These are phyloP conservation scores for Alouatta palliata DNA, from an alignment of 2,113 vertebrate genomes.

Conservation along the genomic window DNA sequence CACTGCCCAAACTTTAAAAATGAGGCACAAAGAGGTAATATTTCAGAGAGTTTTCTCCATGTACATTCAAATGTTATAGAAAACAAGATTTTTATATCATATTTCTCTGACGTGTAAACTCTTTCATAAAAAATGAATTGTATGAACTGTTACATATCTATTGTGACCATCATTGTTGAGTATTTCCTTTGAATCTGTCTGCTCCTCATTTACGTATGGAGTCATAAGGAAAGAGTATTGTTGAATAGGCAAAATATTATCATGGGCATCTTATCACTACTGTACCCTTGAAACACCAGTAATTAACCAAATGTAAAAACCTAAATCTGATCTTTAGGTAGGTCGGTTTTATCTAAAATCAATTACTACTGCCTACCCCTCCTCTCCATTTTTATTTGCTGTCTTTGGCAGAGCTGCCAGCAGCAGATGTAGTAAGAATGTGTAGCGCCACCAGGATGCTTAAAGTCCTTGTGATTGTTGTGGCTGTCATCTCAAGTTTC, in stretches of 20 bases:
- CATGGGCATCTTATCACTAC: neutral
- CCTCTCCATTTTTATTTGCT: neutral
- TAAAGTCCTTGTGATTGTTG: constrained; percentile 34
- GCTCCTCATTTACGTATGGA: neutral
- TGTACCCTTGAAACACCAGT: neutral
- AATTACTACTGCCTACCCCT: neutral
- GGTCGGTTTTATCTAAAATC: neutral
- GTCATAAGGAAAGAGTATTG: neutral
- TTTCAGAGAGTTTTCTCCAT: constrained; percentile 45
- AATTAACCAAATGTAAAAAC: neutral
- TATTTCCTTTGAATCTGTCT: neutral
- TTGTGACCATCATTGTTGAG: neutral
- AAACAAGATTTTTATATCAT: constrained; percentile 39
- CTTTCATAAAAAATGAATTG: neutral
- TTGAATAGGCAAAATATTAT: neutral
- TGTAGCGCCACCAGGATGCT: neutral
- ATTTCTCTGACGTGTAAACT: constrained; percentile 42
- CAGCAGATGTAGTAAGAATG: constrained; percentile 44
- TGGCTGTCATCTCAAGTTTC: constrained; percentile 49
- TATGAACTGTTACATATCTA: neutral
- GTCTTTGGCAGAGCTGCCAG: constrained; percentile 11
- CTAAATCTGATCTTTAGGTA: neutral
- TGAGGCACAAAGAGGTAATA: neutral
- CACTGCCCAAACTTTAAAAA: constrained; percentile 58
- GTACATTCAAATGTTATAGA: constrained; percentile 48